A percentile compares a stretch with the other conserved stretches of the same genome.
Conservation (phyloP, 1,140 invertebrate species). For the Campoletis sonorensis region DNA sequence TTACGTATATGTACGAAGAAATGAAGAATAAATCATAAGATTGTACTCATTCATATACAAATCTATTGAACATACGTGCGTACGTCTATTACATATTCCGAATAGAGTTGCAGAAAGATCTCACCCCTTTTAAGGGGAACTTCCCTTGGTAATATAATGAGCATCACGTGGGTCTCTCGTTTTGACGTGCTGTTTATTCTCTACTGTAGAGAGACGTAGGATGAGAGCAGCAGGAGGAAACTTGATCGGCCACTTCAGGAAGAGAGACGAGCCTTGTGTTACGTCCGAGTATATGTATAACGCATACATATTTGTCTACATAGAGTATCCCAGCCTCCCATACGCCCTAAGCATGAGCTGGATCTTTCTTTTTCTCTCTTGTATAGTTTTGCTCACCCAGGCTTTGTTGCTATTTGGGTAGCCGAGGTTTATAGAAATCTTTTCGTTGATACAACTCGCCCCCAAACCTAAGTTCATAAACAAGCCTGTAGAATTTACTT, state of each 20-base stretch:
- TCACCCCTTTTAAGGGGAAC: constrained; percentile 12
- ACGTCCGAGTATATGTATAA: not conserved
- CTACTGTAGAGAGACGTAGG: constrained; percentile 10
- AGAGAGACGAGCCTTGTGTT: constrained; percentile 43
- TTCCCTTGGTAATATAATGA: constrained; percentile 38
- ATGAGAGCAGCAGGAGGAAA: constrained; percentile 31
- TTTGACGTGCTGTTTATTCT: constrained; percentile 41
- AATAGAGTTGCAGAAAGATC: constrained; percentile 7
- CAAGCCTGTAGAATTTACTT: not conserved
- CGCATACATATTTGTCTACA: too few species aligned
- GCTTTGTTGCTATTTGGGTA: not conserved
- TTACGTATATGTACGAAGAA: not conserved
- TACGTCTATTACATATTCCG: constrained; percentile 2
- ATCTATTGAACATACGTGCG: not conserved
- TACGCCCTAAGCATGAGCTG: not conserved
- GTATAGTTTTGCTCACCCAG: not conserved
- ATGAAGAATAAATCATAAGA: not conserved
- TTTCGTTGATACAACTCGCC: constrained; percentile 21
- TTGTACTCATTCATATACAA: not conserved
- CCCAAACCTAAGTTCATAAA: constrained; percentile 25
- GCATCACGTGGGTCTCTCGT: constrained; percentile 35
- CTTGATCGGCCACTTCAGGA: constrained; percentile 46
- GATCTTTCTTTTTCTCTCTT: constrained; percentile 10
- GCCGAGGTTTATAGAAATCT: not conserved
- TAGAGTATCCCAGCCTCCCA: not conserved